phyloP scores from a whole-genome alignment of 2,888 invertebrate genomes.

The Homarus gammarus region DNA sequence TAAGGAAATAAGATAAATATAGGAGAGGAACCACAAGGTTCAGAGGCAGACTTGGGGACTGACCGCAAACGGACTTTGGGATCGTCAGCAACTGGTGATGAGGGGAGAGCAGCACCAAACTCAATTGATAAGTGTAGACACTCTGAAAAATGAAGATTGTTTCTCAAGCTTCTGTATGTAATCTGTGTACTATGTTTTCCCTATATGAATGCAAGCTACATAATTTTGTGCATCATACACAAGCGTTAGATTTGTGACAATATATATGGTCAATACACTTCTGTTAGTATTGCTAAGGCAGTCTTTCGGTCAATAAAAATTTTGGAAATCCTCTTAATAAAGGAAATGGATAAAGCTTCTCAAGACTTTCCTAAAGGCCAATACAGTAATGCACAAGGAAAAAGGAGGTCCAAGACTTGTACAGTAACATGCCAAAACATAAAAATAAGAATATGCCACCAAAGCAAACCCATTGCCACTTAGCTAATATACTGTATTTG shows the following conservation, averaged over 20 bases:
- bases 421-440: too few relatives aligned
- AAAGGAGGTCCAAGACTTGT: too few relatives aligned
- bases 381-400: too few relatives aligned
- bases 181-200: not conserved
- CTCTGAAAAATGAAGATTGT: slow-evolving; percentile 61
- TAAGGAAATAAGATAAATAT: not conserved
- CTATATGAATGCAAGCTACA: not conserved
- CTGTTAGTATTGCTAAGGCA: too few relatives aligned
- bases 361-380: too few relatives aligned
- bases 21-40: slow-evolving; percentile 2
- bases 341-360: too few relatives aligned
- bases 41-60: slow-evolving; percentile 33
- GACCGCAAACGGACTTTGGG: slow-evolving; percentile 49
- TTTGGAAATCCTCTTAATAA: too few relatives aligned
- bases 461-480: not conserved
- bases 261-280: too few relatives aligned
- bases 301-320: too few relatives aligned
- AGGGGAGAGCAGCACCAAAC: slow-evolving; percentile 51
- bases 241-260: too few relatives aligned
- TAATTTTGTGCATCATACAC: too few relatives aligned
- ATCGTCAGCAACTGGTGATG: slow-evolving; percentile 42
- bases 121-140: slow-evolving; percentile 71
- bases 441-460: not conserved
- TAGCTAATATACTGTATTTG: not conserved
- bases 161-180: slow-evolving; percentile 28